Evolutionary conservation across 2,113 vertebrate genomes (phyloP), one percentile per base, ranked within the genome.

Genomic region (Bubo scandiacus): DNA sequence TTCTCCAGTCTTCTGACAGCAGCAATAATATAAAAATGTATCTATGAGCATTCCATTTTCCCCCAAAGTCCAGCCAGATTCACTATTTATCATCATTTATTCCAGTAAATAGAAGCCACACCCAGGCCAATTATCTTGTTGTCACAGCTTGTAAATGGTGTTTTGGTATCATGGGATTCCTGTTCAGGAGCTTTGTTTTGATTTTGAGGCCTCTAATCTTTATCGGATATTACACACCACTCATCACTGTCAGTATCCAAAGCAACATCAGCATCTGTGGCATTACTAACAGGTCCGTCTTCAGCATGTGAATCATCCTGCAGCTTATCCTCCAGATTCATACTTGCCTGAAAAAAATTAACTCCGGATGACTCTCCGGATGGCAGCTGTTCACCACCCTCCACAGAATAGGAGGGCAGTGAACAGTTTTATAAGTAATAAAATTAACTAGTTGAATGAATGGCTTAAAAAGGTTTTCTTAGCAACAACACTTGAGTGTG

Each of bases 141-240:
- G 95, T 95, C 97, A 91, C 42, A 83, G 67, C 67, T 97, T 92
- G 78, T 96, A 96, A 94, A 92, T 96, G 74, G 70, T 96, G 84
- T 73, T 96, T 85, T 54, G 89, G 89, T 92, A 57, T 26, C 94
- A 63, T 36, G 96, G 89, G 96, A 96, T 90, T 94, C 75, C 67
- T 90, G 81, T 62, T 91, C 42, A 47, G 71, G 59, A 94, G 78
- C 49, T 91, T 91, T 90, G 81, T 90, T 96, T 96, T 81, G 79
- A 93, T 95, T 95, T 63, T 95, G 87, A 97, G 71, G 71, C 26
- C 81, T 90, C 89, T 97, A 94, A 97, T 97, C 84, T 96, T 97
- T 94, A 96, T 92, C 94, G 93, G 81, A 94, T 90, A 93, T 92
- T 93, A 97, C 95, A 96, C 63, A 94, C 95, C 62, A 97, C 96